Evolutionary conservation across 2,888 invertebrate genomes (phyloP), one percentile per base, ranked within the genome.

Genomic region (Cistogaster globosa): DNA sequence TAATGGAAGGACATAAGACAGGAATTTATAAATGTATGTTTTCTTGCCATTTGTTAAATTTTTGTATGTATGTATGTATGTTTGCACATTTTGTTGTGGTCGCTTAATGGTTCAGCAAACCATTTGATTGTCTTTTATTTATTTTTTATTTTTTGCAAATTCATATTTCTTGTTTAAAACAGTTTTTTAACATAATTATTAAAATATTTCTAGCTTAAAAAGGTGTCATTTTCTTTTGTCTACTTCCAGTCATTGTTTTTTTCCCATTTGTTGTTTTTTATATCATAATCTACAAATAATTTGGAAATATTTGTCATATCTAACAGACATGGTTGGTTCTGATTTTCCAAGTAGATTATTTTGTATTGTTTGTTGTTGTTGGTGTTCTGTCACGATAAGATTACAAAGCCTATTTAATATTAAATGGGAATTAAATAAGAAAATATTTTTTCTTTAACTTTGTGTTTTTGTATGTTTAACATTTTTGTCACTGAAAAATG

Each of bases 171-270:
- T 53, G 11, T 63, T 16, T 26, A 18, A 18, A 65, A 67, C n/a
- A 67, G 57, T 20, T 67, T 48, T 32, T 26, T 12, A 53, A 75
- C 26, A 55, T 42, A 62, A 62, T 72, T 51, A 72, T 38, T 14
- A 51, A 4, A 38, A 71, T 71, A 22, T 26, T 45, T 45, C 26
- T 16, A 45, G 18, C 42, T 45, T 14, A 48, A 71, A 32, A 68
- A 55, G 69, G 45, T 71, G 60, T 51, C 32, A 60, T 36, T 72
- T 51, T 8, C 38, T 8, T 55, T 68, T 14, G 38, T 38, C 18
- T 16, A 14, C 18, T 18, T 11, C 20, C n/a, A 48, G 20, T 65
- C 57, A 26, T 45, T 26, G 16, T 65, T 36, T 18, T 26, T 11
- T 72, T 3, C 32, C 20, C 55, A 45, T 26, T 32, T 20, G 57